Conservation (phyloP, 1,140 invertebrate genomes). For the Bacillus rossius region DNA sequence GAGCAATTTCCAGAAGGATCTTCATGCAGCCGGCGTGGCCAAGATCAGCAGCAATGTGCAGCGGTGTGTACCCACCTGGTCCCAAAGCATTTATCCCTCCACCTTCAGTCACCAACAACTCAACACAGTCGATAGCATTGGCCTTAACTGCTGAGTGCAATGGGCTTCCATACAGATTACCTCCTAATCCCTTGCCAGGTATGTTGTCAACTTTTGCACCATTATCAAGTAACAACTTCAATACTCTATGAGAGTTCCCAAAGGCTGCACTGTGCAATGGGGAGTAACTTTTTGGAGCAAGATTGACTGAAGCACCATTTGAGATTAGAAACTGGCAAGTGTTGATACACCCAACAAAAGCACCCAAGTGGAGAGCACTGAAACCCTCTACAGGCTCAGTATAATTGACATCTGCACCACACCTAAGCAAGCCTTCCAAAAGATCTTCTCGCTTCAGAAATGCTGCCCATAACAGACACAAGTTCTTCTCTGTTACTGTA, state of each 20-base stretch:
- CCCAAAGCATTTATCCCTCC: constrained; percentile 62
- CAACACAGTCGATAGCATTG: constrained; percentile 65
- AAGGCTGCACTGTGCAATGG: constrained; percentile 77
- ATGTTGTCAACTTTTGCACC: constrained; percentile 57
- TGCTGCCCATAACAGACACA: constrained; percentile 61
- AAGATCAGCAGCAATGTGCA: constrained; percentile 70
- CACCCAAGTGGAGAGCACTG: constrained; percentile 64
- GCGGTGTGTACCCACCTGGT: constrained; percentile 62
- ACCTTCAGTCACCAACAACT: constrained; percentile 62
- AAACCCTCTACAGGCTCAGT: constrained; percentile 59
- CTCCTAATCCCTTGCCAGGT: constrained; percentile 19
- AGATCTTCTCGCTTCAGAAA: constrained; percentile 61
- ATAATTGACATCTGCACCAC: constrained; percentile 61
- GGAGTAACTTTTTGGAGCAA: constrained; percentile 54
- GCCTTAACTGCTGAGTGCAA: constrained; percentile 70
- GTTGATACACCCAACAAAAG: constrained; percentile 67
- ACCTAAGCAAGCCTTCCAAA: constrained; percentile 50
- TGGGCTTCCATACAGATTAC: constrained; percentile 56
- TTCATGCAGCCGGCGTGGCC: constrained; percentile 62
- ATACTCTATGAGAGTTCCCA: constrained; percentile 66
- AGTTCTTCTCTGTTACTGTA: constrained; percentile 54
- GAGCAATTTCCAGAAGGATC: constrained; percentile 59
- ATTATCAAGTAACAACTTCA: constrained; percentile 60
- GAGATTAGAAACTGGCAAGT: constrained; percentile 61
- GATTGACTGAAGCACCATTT: constrained; percentile 59